Base-by-base conservation (phyloP, 1,140 invertebrate species). In the Maconellicoccus hirsutus region DNA sequence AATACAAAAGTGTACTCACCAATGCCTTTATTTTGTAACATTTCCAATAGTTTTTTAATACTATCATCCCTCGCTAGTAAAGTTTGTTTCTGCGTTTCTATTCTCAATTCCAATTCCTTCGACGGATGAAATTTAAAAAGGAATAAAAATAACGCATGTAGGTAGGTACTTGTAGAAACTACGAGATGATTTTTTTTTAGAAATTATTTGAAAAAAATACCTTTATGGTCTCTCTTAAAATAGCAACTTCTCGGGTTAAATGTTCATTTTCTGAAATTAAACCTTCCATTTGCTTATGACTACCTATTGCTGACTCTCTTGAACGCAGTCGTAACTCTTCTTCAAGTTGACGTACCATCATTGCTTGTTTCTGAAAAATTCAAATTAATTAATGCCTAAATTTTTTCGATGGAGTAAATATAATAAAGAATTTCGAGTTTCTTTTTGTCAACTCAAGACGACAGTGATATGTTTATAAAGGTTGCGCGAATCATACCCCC, bases 81-180 rank as follows among this genome's bases (percentile, higher is more conserved):
- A 23, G 96, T 98, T 82, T 98, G 94, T 82, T 98, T 98, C 82
- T 98, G 96, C 7, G 95, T 96, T 81, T 98, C 95, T 78, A 98
- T 95, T 76, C 95, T 86, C 75, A 97, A 83, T 82, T 98, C 96
- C 79, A 98, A 81, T 83, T 97, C 92, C 90, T 93, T 82, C 10
- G 19, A 52, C 42, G n/a, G n/a, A 52, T 16, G n/a, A 52, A 14
- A 52, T 52, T n/a, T n/a, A n/a, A n/a, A n/a, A n/a, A n/a, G n/a
- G n/a, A n/a, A n/a, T n/a, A n/a, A n/a, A n/a, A n/a, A n/a, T n/a
- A n/a, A n/a, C n/a, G n/a, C 29, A 12, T 33, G 29, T 33, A 6
- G 12, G 12, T 33, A 33, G 29, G 12, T 33, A 6, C 12, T 3
- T 6, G 29, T 6, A 33, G 29, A 33, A 33, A 33, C 12, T 33